These are phyloP conservation scores for Platycnemis pennipes DNA, from an alignment of 2,888 invertebrate species.

Conservation along the genomic window DNA sequence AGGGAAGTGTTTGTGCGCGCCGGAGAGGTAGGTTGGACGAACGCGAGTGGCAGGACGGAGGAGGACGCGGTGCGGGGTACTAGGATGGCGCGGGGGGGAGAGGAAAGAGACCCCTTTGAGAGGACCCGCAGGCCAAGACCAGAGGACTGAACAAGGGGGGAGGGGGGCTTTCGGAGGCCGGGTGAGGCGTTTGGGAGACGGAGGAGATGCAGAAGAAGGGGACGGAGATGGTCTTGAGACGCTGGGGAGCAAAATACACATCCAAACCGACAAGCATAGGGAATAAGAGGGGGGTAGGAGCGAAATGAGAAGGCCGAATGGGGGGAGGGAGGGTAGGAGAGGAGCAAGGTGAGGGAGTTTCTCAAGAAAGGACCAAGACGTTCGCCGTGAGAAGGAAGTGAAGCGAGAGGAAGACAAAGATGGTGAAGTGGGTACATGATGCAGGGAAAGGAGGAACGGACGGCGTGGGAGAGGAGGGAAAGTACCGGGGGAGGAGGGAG, in stretches of 20 bases:
- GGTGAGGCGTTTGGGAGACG: neutral
- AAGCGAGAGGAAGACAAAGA: conserved; percentile 65
- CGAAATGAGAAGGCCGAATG: conserved; percentile 58
- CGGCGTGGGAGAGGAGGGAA: neutral
- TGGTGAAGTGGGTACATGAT: conserved; percentile 25
- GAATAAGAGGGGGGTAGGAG: neutral
- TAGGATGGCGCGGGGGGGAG: neutral
- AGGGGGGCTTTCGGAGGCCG: conserved; percentile 23
- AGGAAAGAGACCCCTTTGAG: conserved; percentile 35
- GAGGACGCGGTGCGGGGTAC: neutral
- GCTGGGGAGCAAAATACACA: conserved; percentile 59
- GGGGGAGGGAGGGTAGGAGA: conserved; percentile 4
- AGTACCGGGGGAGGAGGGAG: neutral
- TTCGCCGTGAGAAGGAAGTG: conserved; percentile 30
- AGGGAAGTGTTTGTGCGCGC: conserved; percentile 35
- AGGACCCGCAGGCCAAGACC: neutral
- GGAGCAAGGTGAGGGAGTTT: conserved; percentile 51
- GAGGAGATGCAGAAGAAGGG: conserved; percentile 52
- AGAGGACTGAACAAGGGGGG: neutral
- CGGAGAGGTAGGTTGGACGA: conserved; percentile 49
- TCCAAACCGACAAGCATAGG: neutral
- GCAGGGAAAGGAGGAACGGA: neutral
- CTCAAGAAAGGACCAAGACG: conserved; percentile 28
- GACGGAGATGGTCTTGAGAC: conserved; percentile 54
- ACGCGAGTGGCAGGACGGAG: neutral